Base-by-base conservation (phyloP, 1,140 invertebrate genomes). In the Cydia amplana region DNA sequence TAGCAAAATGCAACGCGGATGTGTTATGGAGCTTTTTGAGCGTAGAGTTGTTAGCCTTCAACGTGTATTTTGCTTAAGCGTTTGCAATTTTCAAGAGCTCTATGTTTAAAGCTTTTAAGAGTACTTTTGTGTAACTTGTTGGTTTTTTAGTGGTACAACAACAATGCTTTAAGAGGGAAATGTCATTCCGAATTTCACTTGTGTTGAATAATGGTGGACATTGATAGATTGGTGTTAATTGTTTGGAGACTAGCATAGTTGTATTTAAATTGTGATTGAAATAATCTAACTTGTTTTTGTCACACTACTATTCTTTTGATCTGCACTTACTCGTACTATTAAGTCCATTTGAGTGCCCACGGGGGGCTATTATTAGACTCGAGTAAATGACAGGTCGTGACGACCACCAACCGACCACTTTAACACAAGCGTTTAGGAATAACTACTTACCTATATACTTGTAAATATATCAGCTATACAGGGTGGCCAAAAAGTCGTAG, bases 31-130 rank as follows among this genome's bases (percentile, higher is more conserved):
- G 87, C 81, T 84, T 90, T 90, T 87, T 90, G 83, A 86, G 83
- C 82, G 83, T 82, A 65, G 80, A 88, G 83, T 86, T 83, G 87
- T 85, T 85, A 75, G 81, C 90, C 90, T 90, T 91, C 87, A 80
- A 77, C 73, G 64, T 65, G 64, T 75, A 75, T 76, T 78, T 81
- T 75, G 63, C 51, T 76, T 43, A 70, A 25, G 43, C 36, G 46
- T 72, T 72, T 74, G 65, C 65, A 36, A n/a, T 70, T 36, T 36
- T 40, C 32, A 36, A 70, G 65, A 36, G 65, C 32, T 40, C 2
- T 70, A 70, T 70, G n/a, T 40, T 70, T 70, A 70, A 70, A 70
- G 36, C 2, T 5, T 16, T 70, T 36, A 16, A 70, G 65, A 18
- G 2, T 40, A 18, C 20, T 70, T 36, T 36, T 43, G 65, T 1